Evolutionary conservation across 2,113 vertebrate species (phyloP).

Genomic region (Gymnogyps californianus): DNA sequence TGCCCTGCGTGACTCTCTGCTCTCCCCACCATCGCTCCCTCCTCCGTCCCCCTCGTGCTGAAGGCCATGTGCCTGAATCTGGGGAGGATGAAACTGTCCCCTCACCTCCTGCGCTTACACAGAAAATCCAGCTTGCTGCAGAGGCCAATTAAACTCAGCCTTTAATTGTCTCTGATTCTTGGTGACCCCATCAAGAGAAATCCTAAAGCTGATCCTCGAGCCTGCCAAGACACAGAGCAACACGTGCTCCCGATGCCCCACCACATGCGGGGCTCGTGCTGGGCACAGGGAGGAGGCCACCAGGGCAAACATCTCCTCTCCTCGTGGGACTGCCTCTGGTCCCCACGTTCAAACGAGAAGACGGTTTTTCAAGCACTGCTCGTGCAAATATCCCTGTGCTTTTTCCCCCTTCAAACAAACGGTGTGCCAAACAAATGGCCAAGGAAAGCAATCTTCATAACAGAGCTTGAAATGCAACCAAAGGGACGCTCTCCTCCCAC

Average conservation of each 20-base stretch:
- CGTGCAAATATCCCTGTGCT: background rate
- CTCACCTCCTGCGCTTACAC: background rate
- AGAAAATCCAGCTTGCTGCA: background rate
- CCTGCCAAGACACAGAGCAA: background rate
- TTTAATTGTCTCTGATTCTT: background rate
- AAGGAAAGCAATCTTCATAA: background rate
- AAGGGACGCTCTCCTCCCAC: background rate
- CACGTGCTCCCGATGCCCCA: rapidly evolving
- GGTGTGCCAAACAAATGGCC: background rate
- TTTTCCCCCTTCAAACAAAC: background rate
- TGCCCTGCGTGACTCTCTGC: background rate
- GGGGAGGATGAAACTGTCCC: background rate
- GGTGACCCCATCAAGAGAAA: background rate
- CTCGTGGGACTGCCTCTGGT: background rate
- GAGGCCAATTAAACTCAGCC: background rate
- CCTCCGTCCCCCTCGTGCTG: rapidly evolving
- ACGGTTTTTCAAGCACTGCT: background rate
- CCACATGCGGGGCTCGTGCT: rapidly evolving
- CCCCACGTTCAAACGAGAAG: background rate
- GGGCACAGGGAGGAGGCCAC: rapidly evolving
- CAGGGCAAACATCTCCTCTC: background rate
- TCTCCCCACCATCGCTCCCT: background rate
- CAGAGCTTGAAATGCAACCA: background rate
- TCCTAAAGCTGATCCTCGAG: background rate
- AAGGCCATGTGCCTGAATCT: background rate